These are phyloP conservation scores for Indri indri DNA, from an alignment of 2,113 vertebrate species.

Conservation along the genomic window DNA sequence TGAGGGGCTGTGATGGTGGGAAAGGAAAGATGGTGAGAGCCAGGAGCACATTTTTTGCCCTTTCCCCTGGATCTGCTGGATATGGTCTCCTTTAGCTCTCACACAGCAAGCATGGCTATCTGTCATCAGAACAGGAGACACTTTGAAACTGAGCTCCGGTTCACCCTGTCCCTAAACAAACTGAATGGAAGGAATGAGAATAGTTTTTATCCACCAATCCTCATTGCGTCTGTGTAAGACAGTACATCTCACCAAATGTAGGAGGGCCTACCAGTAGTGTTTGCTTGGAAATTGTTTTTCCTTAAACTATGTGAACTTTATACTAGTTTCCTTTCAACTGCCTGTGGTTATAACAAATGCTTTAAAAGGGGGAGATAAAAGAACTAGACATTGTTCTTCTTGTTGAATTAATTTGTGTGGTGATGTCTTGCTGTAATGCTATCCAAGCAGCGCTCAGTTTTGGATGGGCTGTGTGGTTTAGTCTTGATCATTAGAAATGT, in stretches of 20 bases:
- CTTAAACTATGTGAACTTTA: background rate
- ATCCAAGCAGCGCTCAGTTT: background rate
- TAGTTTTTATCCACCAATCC: background rate
- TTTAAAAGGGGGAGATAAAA: background rate
- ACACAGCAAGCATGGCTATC: background rate
- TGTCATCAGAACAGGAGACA: conserved; percentile 5
- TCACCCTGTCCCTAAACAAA: background rate
- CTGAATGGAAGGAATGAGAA: background rate
- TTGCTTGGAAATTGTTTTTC: conserved; percentile 15
- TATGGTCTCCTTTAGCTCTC: background rate
- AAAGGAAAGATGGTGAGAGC: background rate
- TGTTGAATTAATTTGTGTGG: background rate
- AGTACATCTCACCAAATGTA: too few species aligned
- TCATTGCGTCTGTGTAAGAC: background rate
- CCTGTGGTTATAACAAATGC: background rate
- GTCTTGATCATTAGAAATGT: background rate
- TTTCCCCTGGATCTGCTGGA: background rate
- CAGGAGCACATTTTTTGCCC: background rate
- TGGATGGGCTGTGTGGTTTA: background rate
- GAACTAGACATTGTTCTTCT: background rate
- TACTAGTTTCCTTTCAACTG: background rate
- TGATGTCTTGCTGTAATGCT: background rate
- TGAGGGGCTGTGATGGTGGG: background rate
- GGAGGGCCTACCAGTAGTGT: background rate
- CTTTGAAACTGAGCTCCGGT: background rate